phyloP scores from a whole-genome alignment of 2,113 vertebrate genomes.

The Pseudorhombus dupliciocellatus region DNA sequence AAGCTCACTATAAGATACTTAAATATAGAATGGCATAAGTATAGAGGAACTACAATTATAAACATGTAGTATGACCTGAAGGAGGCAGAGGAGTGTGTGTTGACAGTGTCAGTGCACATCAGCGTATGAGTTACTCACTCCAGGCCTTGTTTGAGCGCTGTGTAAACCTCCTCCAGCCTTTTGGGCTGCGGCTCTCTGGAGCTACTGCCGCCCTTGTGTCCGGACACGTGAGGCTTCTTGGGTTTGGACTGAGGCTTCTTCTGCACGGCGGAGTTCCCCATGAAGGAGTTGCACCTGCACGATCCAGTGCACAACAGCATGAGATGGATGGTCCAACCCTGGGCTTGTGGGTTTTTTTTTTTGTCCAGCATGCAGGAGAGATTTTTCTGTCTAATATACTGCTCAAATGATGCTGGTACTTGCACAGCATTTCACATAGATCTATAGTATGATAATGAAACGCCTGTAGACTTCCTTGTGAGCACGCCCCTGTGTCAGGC shows the following conservation, averaged over 20 bases:
- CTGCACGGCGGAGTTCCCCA: constrained; percentile 90
- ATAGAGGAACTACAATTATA: too few relatives aligned
- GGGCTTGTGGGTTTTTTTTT: background rate
- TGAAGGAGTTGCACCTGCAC: constrained; percentile 95
- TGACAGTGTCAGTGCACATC: too few relatives aligned
- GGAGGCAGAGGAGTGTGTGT: background rate
- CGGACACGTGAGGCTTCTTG: constrained; percentile 92
- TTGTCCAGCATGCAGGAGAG: background rate
- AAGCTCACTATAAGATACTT: too few relatives aligned
- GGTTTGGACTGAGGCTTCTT: constrained; percentile 96
- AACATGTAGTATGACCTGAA: background rate
- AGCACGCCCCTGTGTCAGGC: background rate
- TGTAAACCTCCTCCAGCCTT: constrained; percentile 92
- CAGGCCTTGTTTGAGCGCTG: constrained; percentile 91
- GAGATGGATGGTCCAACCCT: background rate
- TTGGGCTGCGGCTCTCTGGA: constrained; percentile 93
- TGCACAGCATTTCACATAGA: too few relatives aligned
- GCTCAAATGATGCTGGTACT: too few relatives aligned
- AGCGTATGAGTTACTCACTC: constrained; percentile 83
- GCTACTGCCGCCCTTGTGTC: constrained; percentile 88
- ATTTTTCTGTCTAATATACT: background rate
- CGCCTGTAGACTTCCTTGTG: background rate
- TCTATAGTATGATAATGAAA: background rate
- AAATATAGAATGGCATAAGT: too few relatives aligned
- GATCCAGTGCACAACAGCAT: constrained; percentile 14